Evolutionary conservation across 2,797 vertebrate species (phyloP).

Genomic region (Varecia variegata): DNA sequence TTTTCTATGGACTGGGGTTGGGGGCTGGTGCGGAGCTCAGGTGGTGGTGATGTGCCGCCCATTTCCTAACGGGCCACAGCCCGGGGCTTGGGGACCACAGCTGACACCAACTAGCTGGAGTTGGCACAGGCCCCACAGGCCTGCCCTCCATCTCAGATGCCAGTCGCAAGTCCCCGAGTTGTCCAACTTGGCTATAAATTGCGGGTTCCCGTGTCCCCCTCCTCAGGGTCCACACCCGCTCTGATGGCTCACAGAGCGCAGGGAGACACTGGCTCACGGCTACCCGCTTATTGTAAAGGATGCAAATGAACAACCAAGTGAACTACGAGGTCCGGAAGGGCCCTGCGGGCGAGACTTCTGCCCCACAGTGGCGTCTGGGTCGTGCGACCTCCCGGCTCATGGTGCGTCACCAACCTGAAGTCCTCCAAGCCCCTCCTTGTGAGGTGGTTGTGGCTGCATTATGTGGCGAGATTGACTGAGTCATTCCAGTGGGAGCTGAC

Average conservation of each 20-base stretch:
- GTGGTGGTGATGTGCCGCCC: too few relatives aligned
- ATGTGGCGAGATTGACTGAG: rapidly evolving
- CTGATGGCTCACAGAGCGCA: background rate
- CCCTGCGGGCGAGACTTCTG: background rate
- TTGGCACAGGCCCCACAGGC: background rate
- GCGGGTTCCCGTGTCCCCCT: background rate
- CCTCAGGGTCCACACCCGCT: background rate
- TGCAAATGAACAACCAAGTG: background rate
- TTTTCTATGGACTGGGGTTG: too few relatives aligned
- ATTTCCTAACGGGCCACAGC: too few relatives aligned
- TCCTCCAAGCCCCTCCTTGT: background rate
- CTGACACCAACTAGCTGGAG: background rate
- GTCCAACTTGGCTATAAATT: background rate
- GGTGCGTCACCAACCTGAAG: background rate
- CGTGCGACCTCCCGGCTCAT: rapidly evolving
- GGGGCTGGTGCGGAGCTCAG: too few relatives aligned
- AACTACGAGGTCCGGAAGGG: background rate
- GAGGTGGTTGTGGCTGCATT: background rate
- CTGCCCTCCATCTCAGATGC: too few relatives aligned
- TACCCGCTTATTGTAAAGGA: background rate
- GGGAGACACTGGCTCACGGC: background rate
- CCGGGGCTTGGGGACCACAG: too few relatives aligned
- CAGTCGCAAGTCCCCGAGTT: too few relatives aligned
- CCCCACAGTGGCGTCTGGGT: background rate
- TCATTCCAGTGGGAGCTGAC: background rate